A percentile compares a stretch with the other conserved stretches of the same genome.
Evolutionary conservation across 2,888 invertebrate genomes (phyloP).

Genomic region (Hipparchia semele): DNA sequence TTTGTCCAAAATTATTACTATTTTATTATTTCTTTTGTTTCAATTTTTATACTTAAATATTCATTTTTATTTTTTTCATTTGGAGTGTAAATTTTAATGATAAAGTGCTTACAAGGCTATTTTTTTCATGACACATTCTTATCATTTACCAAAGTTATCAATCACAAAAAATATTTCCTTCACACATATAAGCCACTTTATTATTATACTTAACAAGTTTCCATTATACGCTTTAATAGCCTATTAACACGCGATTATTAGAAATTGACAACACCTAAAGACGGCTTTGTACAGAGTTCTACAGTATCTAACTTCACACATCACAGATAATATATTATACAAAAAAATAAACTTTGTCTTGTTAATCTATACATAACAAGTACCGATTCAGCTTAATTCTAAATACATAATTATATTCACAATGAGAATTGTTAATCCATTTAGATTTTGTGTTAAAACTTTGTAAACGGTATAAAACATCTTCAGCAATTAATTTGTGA

Average conservation of each 20-base stretch:
- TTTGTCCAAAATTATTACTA: no score
- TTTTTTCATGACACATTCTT: not conserved
- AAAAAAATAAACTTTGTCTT: conserved; percentile 70
- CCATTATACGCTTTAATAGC: not conserved
- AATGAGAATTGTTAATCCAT: conserved; percentile 31
- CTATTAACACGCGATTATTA: conserved; percentile 42
- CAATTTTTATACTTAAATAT: no score
- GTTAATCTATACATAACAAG: conserved; percentile 68
- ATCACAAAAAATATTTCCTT: not conserved
- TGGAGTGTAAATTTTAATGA: no score
- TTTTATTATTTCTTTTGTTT: no score
- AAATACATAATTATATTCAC: conserved; percentile 43
- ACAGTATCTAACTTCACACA: conserved; percentile 65
- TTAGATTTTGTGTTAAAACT: not conserved
- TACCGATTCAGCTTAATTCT: conserved; percentile 64
- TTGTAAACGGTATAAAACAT: not conserved
- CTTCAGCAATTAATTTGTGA: not conserved
- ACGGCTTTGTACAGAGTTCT: conserved; percentile 70
- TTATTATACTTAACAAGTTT: not conserved
- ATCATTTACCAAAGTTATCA: not conserved
- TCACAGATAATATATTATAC: conserved; percentile 69
- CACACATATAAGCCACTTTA: conserved; percentile 18
- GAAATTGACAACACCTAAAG: conserved; percentile 76
- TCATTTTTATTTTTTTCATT: no score
- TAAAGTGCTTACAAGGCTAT: no score